Evolutionary conservation across 2,888 invertebrate genomes (phyloP), one percentile per base, ranked within the genome.

Genomic region (Macrosiphum euphorbiae): DNA sequence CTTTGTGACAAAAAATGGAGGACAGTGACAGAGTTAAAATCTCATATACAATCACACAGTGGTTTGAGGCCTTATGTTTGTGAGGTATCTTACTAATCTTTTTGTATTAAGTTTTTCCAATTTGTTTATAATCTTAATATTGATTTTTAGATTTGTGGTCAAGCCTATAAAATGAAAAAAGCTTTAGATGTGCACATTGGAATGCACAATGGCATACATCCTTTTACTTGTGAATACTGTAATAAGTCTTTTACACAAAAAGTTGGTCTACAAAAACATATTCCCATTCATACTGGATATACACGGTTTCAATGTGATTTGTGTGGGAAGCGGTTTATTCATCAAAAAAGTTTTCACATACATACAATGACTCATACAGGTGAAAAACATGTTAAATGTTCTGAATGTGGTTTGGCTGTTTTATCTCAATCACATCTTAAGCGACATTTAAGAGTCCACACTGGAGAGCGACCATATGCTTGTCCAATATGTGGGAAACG

Each of bases 291-390:
- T 91, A 95, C 95, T 61, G 95, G 95, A 20, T 95, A 94, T 85
- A 94, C 94, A 26, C 90, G 95, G 13, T 95, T 94, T 91, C 95
- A 95, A 94, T 95, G 95, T 94, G 95, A 95, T 85, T 91, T 95
- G 13, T 95, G 95, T 88, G 95, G 95, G 2, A 95, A 95, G 91
- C 94, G 94, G 44, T 95, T 95, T 91, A 95, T 94, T 86, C 95
- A 95, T 91, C 95, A 94, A 55, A 95, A 95, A 88, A 95, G 95
- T 91, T 95, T 95, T 91, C 94, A 95, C 26, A 95, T 95, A 90
- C 95, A 95, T 84, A 95, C 95, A 55, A 95, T 95, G 95, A 95
- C 95, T 20, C 95, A 95, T 92, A 94, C 95, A 13, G 95, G 95
- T 47, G 95, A 95, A 52, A 94, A 94, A 87, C 94, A 95, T 78